phyloP scores from a whole-genome alignment of 2,888 invertebrate genomes.

The Lasioglossum morio region DNA sequence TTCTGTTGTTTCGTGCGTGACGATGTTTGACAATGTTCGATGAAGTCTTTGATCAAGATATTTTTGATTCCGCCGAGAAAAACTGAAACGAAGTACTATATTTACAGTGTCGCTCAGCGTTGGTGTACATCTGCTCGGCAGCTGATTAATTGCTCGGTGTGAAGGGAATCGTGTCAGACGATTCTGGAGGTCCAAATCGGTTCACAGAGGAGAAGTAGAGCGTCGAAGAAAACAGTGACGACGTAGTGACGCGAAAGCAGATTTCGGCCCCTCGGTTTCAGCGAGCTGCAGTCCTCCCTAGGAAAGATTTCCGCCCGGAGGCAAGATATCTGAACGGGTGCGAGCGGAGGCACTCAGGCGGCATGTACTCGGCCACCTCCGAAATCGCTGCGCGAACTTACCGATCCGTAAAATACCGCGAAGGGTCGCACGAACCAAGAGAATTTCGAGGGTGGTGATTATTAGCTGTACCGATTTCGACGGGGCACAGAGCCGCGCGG shows the following conservation, averaged over 20 bases:
- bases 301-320: slow-evolving; percentile 56
- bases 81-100: not conserved
- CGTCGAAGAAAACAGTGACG: slow-evolving; percentile 55
- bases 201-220: not conserved
- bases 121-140: not conserved
- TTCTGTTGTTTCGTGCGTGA: not conserved
- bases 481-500: slow-evolving; percentile 47
- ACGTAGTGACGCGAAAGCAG: slow-evolving; percentile 62
- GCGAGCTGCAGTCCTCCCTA: slow-evolving; percentile 54
- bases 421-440: slow-evolving; percentile 66
- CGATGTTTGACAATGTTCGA: not conserved
- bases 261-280: slow-evolving; percentile 71
- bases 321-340: slow-evolving; percentile 60
- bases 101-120: not conserved
- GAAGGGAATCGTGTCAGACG: not conserved
- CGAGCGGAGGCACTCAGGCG: slow-evolving; percentile 46
- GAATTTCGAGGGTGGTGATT: slow-evolving; percentile 80
- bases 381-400: slow-evolving; percentile 74
- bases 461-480: slow-evolving; percentile 80
- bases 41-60: not conserved
- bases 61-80: not conserved
- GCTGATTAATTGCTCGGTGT: not conserved
- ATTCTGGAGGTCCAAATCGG: not conserved
- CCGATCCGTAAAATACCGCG: slow-evolving; percentile 81
- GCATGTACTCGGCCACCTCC: slow-evolving; percentile 54